A percentile compares a stretch with the other conserved stretches of the same genome.
These are phyloP conservation scores for Forbesichthys papilliferus DNA, from an alignment of 2,113 vertebrate genomes.

Conservation along the genomic window DNA sequence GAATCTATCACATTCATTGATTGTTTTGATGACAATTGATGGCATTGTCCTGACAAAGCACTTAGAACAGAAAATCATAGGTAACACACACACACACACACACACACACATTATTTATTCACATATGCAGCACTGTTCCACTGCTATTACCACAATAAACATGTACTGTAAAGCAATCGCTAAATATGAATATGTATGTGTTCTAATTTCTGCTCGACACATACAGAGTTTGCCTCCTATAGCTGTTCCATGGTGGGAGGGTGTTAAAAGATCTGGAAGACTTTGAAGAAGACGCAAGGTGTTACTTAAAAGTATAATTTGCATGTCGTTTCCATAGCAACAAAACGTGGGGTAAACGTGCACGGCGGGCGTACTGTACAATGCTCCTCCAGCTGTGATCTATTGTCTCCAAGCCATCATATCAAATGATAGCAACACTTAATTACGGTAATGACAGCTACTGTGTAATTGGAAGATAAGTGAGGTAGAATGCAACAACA, in stretches of 20 bases:
- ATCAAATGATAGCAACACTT: background rate
- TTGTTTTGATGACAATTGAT: background rate
- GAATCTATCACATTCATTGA: background rate
- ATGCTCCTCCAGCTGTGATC: background rate
- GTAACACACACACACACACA: too few species aligned
- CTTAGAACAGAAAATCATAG: too few species aligned
- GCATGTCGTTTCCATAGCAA: conserved; percentile 43
- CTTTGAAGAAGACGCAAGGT: conserved; percentile 14
- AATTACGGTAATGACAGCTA: conserved; percentile 20
- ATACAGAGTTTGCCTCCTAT: background rate
- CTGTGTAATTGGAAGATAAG: background rate
- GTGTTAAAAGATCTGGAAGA: conserved; percentile 6
- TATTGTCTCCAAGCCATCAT: conserved; percentile 10
- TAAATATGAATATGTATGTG: background rate
- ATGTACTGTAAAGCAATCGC: background rate
- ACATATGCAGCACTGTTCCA: background rate
- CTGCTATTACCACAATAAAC: background rate
- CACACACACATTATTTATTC: too few species aligned
- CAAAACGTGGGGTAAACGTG: background rate
- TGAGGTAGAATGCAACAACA: background rate
- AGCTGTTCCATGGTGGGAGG: background rate
- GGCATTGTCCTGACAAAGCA: background rate
- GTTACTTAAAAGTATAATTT: conserved; percentile 6
- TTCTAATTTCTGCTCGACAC: too few species aligned
- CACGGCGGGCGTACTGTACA: background rate